These are phyloP conservation scores for Neodiprion fabricii DNA, from an alignment of 1,140 invertebrate species.

Conservation along the genomic window DNA sequence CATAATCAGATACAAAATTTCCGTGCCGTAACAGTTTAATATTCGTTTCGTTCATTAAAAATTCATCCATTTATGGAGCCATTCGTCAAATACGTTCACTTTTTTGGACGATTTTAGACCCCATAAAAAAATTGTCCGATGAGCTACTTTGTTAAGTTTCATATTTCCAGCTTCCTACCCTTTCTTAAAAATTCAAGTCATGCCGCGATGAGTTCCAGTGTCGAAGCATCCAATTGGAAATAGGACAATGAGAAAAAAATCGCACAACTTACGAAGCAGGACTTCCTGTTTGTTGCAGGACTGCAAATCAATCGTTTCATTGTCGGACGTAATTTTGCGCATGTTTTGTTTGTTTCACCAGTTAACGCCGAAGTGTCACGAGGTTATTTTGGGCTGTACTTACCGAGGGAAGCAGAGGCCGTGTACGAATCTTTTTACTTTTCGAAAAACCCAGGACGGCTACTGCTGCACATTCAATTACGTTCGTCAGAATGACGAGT, in stretches of 20 bases:
- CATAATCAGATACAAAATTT: no score
- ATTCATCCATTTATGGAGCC: neutral
- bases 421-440: slow-evolving; percentile 58
- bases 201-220: no score
- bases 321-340: no score
- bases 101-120: neutral
- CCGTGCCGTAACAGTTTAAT: no score
- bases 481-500: slow-evolving; percentile 19
- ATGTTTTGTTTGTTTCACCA: slow-evolving; percentile 32
- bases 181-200: no score
- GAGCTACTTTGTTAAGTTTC: no score
- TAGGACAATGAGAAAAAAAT: neutral
- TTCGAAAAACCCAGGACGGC: slow-evolving; percentile 62
- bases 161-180: no score
- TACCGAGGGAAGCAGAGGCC: slow-evolving; percentile 52
- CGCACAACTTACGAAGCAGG: neutral
- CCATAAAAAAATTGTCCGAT: neutral
- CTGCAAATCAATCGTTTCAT: no score
- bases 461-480: slow-evolving; percentile 70
- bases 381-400: slow-evolving; percentile 57
- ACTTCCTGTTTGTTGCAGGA: neutral
- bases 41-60: no score
- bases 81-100: neutral
- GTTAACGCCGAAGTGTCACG: slow-evolving; percentile 63
- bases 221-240: neutral